phyloP scores from a whole-genome alignment of 2,113 vertebrate genomes.

The Grammomys surdaster region DNA sequence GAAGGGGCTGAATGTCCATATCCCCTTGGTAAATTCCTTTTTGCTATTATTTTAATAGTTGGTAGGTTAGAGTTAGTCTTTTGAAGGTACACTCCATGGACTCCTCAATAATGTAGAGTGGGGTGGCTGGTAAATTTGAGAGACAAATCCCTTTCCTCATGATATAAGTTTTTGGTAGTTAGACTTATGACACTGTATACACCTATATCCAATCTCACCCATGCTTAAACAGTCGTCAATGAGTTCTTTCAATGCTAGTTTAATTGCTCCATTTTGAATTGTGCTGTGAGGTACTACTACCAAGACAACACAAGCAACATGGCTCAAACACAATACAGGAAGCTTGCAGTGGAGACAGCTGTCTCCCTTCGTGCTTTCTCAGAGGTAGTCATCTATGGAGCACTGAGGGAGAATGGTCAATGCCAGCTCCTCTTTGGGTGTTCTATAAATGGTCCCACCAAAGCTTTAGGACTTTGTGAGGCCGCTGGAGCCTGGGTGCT shows the following conservation, averaged over 20 bases:
- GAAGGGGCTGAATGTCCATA: not conserved
- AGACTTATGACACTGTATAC: not conserved
- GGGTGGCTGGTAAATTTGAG: not conserved
- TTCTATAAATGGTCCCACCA: not conserved
- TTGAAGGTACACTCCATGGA: not conserved
- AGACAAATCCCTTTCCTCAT: conserved; percentile 35
- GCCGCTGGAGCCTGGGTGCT: not conserved
- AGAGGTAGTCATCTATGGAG: conserved; percentile 16
- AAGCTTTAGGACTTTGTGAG: not conserved
- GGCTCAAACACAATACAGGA: not conserved
- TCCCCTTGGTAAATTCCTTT: conserved; percentile 5
- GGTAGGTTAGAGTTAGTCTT: not conserved
- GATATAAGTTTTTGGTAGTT: not conserved
- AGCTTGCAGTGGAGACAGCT: not conserved
- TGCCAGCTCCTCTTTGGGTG: not conserved
- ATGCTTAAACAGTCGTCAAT: not conserved
- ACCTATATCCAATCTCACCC: not conserved
- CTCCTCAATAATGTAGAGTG: not conserved
- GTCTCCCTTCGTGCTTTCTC: conserved; percentile 14
- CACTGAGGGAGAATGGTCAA: not conserved
- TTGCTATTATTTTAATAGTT: conserved; percentile 30
- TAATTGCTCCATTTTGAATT: conserved; percentile 43
- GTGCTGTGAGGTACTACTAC: not conserved
- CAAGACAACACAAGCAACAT: not conserved
- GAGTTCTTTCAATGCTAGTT: not conserved